Evolutionary conservation across 1,140 invertebrate genomes (phyloP).

Genomic region (Drosophila mauritiana): DNA sequence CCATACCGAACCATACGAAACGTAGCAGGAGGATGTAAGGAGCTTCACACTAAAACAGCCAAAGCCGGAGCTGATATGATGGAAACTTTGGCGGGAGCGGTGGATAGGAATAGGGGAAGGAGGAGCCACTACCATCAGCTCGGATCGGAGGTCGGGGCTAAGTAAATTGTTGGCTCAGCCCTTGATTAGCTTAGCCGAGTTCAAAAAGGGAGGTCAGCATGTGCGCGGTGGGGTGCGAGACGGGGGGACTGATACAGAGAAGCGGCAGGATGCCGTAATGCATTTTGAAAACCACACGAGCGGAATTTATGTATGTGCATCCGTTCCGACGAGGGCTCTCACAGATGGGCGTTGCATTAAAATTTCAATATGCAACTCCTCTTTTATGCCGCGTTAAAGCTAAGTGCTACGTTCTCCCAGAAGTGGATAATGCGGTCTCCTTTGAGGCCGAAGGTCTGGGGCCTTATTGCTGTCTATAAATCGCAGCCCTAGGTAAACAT

Average conservation of each 20-base stretch:
- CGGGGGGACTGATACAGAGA: not conserved
- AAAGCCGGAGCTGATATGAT: constrained; percentile 58
- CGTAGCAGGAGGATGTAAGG: constrained; percentile 44
- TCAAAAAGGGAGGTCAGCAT: constrained; percentile 20
- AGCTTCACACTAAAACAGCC: constrained; percentile 58
- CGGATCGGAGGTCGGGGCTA: constrained; percentile 46
- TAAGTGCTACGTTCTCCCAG: constrained; percentile 26
- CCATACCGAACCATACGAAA: constrained; percentile 6
- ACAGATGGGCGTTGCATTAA: constrained; percentile 41
- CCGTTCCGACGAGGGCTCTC: constrained; percentile 24
- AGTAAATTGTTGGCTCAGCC: constrained; percentile 81
- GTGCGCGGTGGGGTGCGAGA: not conserved
- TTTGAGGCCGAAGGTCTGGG: not conserved
- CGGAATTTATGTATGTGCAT: constrained; percentile 74
- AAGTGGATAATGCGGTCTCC: constrained; percentile 4
- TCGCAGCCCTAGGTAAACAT: constrained; percentile 4
- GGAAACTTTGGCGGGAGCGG: constrained; percentile 37
- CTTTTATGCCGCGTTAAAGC: constrained; percentile 47
- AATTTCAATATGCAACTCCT: constrained; percentile 47
- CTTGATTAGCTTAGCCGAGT: constrained; percentile 74
- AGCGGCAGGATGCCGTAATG: constrained; percentile 53
- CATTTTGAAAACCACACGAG: constrained; percentile 79
- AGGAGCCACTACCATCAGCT: not conserved
- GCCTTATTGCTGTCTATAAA: constrained; percentile 5
- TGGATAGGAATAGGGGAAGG: not conserved